Percentiles rank a stretch among this genome's conserved stretches.
These are phyloP conservation scores for Australoheros scitulus DNA, from an alignment of 2,113 vertebrate genomes.

Conservation along the genomic window DNA sequence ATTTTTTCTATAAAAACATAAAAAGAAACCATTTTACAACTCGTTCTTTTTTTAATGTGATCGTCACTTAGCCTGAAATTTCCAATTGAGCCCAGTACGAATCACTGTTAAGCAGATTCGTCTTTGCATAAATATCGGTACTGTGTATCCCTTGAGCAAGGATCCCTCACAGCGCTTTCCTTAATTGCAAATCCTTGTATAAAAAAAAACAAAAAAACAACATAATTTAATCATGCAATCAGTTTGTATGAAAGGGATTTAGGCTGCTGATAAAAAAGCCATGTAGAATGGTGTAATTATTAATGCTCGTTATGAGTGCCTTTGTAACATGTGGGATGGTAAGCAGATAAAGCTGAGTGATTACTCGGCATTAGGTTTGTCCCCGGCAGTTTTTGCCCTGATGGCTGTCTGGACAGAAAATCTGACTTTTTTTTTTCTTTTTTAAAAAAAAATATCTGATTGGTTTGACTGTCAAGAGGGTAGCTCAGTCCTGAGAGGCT, in stretches of 20 bases:
- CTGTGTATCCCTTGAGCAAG: conserved; percentile 18
- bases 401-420: neutral
- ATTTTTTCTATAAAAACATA: conserved; percentile 3
- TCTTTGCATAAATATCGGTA: conserved; percentile 30
- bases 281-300: conserved; percentile 47
- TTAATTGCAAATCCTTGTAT: conserved; percentile 61
- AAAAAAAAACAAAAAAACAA: conserved; percentile 31
- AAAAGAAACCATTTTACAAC: conserved; percentile 12
- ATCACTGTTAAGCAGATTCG: neutral
- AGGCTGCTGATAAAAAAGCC: conserved; percentile 36
- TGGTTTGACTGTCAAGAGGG: neutral
- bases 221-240: conserved; percentile 67
- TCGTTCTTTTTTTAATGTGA: neutral
- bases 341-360: conserved; percentile 48
- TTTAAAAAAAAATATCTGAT: neutral
- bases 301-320: conserved; percentile 50
- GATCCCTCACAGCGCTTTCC: conserved; percentile 23
- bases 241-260: conserved; percentile 50
- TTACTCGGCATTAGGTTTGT: conserved; percentile 39
- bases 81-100: neutral
- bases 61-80: conserved; percentile 9
- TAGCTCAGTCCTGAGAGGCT: neutral
- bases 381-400: conserved; percentile 14
- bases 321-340: conserved; percentile 41
- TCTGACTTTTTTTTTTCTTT: neutral